Percentiles rank a stretch among this genome's conserved stretches.
phyloP scores from a whole-genome alignment of 2,888 invertebrate species.

The Smittia aterrima region DNA sequence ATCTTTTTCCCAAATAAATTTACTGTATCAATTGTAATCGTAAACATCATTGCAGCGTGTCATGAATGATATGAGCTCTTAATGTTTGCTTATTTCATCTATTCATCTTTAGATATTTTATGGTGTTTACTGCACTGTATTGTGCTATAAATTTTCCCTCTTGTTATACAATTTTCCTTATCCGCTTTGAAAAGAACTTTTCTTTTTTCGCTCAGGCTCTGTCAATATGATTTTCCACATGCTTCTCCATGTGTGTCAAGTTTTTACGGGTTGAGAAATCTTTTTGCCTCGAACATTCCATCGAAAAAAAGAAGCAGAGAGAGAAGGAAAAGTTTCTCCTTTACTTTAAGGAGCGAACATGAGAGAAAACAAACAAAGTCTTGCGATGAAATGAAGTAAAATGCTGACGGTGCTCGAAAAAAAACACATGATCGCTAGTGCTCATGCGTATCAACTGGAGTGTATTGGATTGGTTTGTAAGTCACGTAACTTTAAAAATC shows the following conservation, averaged over 20 bases:
- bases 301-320: not conserved
- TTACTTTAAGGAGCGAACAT: not conserved
- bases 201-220: not conserved
- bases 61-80: not conserved
- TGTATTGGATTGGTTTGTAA: too few species aligned
- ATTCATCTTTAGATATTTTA: not conserved
- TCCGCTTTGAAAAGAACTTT: too few species aligned
- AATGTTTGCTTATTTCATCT: not conserved
- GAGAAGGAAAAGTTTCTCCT: constrained; percentile 16
- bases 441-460: constrained; percentile 33
- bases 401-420: not conserved
- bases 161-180: too few species aligned
- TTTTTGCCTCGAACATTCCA: not conserved
- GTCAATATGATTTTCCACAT: not conserved
- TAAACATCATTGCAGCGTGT: not conserved
- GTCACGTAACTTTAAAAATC: too few species aligned
- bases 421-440: constrained; percentile 28
- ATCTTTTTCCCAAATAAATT: not conserved
- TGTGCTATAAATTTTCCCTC: not conserved
- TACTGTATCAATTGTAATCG: not conserved
- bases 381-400: not conserved
- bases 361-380: constrained; percentile 1
- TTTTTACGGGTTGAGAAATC: too few species aligned
- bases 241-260: not conserved
- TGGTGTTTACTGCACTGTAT: constrained; percentile 8